Evolutionary conservation across 2,797 vertebrate species (phyloP).

Genomic region (Lemur catta): DNA sequence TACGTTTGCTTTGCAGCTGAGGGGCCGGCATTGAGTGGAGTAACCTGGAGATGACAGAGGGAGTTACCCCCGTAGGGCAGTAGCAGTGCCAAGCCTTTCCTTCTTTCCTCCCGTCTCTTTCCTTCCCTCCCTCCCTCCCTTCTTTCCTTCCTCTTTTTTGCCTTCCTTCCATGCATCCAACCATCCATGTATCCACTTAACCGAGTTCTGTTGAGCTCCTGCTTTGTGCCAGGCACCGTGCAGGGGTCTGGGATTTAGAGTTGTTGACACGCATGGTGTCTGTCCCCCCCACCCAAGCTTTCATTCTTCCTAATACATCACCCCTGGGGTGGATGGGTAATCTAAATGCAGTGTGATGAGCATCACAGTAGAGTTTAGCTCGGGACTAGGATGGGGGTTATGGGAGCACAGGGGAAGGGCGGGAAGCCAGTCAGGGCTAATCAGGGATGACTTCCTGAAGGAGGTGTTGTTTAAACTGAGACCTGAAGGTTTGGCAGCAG

Average conservation of each 20-base stretch:
- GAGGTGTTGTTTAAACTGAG: neutral
- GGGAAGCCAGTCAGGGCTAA: neutral
- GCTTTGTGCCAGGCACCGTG: neutral
- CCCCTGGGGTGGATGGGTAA: neutral
- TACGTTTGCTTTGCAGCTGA: slow-evolving; percentile 72
- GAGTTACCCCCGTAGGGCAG: neutral
- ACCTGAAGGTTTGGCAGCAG: too few species aligned
- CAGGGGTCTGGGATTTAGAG: neutral
- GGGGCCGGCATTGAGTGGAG: slow-evolving; percentile 68
- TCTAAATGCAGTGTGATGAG: neutral
- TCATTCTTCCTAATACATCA: neutral
- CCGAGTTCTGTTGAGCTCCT: neutral
- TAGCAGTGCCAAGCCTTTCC: neutral
- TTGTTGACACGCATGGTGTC: neutral
- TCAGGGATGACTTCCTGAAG: neutral
- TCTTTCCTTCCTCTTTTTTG: neutral
- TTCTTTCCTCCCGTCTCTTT: too few species aligned
- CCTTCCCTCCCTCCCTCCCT: neutral
- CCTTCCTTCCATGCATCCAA: neutral
- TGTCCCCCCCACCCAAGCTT: neutral
- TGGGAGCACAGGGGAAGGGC: neutral
- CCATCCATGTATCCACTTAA: neutral
- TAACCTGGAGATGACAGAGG: neutral
- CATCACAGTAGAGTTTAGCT: neutral
- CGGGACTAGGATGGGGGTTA: neutral